A percentile compares a stretch with the other conserved stretches of the same genome.
Evolutionary conservation across 2,888 invertebrate species (phyloP).

Genomic region (Neocrepidodera transversa): DNA sequence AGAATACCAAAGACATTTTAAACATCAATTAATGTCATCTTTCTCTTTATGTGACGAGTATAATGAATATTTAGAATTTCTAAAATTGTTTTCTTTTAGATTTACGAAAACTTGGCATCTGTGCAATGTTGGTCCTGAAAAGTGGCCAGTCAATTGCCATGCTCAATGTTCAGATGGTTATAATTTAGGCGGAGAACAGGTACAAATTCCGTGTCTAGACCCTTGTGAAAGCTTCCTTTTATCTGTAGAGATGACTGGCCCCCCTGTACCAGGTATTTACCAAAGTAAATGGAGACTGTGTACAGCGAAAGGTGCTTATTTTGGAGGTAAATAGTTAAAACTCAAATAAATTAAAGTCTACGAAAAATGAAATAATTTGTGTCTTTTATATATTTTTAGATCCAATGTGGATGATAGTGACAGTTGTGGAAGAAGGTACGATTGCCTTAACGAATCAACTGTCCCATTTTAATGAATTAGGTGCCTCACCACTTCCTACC

Average conservation of each 20-base stretch:
- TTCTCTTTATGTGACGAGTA: neutral
- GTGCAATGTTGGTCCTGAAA: constrained; percentile 84
- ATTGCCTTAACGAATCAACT: constrained; percentile 83
- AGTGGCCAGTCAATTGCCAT: constrained; percentile 87
- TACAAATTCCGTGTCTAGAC: constrained; percentile 73
- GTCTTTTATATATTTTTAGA: constrained; percentile 62
- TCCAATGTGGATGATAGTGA: constrained; percentile 81
- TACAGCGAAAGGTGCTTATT: constrained; percentile 85
- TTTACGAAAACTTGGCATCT: constrained; percentile 90
- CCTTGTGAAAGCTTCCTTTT: constrained; percentile 81
- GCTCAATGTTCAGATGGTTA: constrained; percentile 74
- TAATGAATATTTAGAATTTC: neutral
- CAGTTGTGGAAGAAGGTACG: constrained; percentile 81
- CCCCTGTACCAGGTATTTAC: constrained; percentile 75
- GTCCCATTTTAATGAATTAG: constrained; percentile 65
- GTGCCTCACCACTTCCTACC: constrained; percentile 53
- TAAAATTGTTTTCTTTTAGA: constrained; percentile 55
- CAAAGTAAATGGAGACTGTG: constrained; percentile 91
- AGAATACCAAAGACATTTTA: no score
- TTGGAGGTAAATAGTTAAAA: constrained; percentile 80
- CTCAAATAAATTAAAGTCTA: neutral
- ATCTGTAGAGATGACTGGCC: constrained; percentile 81
- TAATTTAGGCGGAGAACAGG: constrained; percentile 65
- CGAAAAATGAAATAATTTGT: neutral
- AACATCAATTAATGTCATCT: constrained; percentile 30